Percentiles rank a stretch among this genome's conserved stretches.
phyloP scores from a whole-genome alignment of 2,888 invertebrate species.

The Pantelozetes paolii region DNA sequence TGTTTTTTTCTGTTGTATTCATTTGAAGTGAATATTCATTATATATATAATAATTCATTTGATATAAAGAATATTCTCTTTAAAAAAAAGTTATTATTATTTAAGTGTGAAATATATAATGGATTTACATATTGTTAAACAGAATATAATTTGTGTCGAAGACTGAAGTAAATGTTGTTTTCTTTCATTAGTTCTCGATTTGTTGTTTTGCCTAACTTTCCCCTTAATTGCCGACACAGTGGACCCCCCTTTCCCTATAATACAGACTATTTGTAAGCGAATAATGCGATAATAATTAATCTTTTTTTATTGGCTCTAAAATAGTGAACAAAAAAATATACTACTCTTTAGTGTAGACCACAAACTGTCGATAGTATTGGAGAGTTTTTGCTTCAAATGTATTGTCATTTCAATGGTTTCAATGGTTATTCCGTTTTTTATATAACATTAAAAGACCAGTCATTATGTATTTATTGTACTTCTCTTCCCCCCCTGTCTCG shows the following conservation, averaged over 20 bases:
- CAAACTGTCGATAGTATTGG: background rate
- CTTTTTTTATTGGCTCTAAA: constrained; percentile 25
- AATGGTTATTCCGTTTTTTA: constrained; percentile 17
- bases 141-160: constrained; percentile 1
- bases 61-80: background rate
- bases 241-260: background rate
- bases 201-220: constrained; percentile 1
- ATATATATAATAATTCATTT: background rate
- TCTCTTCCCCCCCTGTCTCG: background rate
- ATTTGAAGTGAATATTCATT: background rate
- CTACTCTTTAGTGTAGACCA: constrained; percentile 25
- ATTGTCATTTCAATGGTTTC: constrained; percentile 11
- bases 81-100: background rate
- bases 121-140: background rate
- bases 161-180: constrained; percentile 10
- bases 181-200: background rate
- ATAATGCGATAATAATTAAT: constrained; percentile 31
- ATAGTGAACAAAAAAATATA: background rate
- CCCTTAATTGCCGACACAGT: background rate
- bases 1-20: background rate
- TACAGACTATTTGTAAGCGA: background rate
- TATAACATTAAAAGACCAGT: constrained; percentile 25
- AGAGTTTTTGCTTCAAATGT: background rate
- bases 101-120: constrained; percentile 6
- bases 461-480: constrained; percentile 24